A percentile compares a stretch with the other conserved stretches of the same genome.
These are phyloP conservation scores for Myrmophylax atrothorax DNA, from an alignment of 2,113 vertebrate species.

Conservation along the genomic window DNA sequence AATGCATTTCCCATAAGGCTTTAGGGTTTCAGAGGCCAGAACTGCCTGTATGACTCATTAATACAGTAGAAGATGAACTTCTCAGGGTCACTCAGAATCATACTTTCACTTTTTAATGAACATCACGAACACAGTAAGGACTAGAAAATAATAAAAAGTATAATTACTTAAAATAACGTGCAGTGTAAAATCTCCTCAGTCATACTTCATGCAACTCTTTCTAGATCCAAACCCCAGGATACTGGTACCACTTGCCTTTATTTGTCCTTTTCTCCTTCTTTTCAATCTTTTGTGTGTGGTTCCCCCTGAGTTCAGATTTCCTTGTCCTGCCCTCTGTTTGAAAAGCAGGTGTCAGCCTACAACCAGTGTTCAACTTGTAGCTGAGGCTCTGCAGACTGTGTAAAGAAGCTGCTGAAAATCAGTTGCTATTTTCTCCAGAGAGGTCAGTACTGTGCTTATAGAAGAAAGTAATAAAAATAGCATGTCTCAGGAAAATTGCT, in stretches of 20 bases:
- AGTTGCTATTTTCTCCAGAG: slow-evolving; percentile 44
- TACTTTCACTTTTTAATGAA: not conserved
- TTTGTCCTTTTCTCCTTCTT: not conserved
- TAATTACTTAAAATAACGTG: not conserved
- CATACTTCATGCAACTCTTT: not conserved
- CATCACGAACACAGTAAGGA: not conserved
- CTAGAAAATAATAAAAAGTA: not conserved
- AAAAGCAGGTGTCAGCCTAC: slow-evolving; percentile 59
- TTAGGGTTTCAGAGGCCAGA: not conserved
- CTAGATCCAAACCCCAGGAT: not conserved
- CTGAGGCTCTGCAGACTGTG: slow-evolving; percentile 23
- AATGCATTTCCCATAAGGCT: not conserved
- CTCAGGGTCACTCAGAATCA: not conserved
- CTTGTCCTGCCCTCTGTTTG: slow-evolving; percentile 25
- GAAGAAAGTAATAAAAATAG: slow-evolving; percentile 61
- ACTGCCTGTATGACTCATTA: not conserved
- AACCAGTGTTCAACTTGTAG: slow-evolving; percentile 28
- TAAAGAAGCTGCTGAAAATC: slow-evolving; percentile 38
- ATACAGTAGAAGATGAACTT: not conserved
- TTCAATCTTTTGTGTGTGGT: not conserved
- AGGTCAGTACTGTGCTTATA: slow-evolving; percentile 46
- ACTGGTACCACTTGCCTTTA: not conserved
- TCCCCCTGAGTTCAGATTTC: not conserved
- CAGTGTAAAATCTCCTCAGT: not conserved
- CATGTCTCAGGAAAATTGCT: slow-evolving; percentile 56